These are phyloP conservation scores for Gonocerus acuteangulatus DNA, from an alignment of 2,888 invertebrate species.

Conservation along the genomic window DNA sequence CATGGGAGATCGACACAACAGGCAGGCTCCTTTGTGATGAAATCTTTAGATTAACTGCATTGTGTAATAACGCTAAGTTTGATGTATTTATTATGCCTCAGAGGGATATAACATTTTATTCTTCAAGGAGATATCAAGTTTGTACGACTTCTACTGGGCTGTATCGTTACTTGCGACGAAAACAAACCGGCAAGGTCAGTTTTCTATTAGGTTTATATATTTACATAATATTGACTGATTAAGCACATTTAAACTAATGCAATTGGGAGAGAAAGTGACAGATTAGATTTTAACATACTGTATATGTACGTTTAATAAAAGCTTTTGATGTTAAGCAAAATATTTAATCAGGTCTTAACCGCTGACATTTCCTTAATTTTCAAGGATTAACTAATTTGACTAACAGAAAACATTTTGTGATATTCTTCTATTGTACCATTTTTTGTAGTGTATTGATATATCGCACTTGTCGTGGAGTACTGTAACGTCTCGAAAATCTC, in stretches of 20 bases:
- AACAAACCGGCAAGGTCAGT: slow-evolving; percentile 5
- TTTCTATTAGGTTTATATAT: background rate
- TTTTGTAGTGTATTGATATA: too few relatives aligned
- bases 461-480: too few relatives aligned
- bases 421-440: too few relatives aligned
- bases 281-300: too few relatives aligned
- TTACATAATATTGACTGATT: background rate
- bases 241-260: background rate
- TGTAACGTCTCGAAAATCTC: too few relatives aligned
- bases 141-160: background rate
- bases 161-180: slow-evolving; percentile 2
- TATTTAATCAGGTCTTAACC: too few relatives aligned
- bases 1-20: slow-evolving; percentile 11
- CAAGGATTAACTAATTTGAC: too few relatives aligned
- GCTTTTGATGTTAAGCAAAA: too few relatives aligned
- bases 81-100: slow-evolving; percentile 17
- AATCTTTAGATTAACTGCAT: background rate
- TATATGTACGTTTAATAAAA: too few relatives aligned
- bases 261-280: too few relatives aligned
- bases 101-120: background rate
- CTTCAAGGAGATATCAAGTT: background rate
- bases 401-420: too few relatives aligned
- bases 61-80: background rate
- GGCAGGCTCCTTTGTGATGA: slow-evolving; percentile 9
- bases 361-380: too few relatives aligned